phyloP scores from a whole-genome alignment of 2,888 invertebrate species.

The Tromatobia lineatoria region DNA sequence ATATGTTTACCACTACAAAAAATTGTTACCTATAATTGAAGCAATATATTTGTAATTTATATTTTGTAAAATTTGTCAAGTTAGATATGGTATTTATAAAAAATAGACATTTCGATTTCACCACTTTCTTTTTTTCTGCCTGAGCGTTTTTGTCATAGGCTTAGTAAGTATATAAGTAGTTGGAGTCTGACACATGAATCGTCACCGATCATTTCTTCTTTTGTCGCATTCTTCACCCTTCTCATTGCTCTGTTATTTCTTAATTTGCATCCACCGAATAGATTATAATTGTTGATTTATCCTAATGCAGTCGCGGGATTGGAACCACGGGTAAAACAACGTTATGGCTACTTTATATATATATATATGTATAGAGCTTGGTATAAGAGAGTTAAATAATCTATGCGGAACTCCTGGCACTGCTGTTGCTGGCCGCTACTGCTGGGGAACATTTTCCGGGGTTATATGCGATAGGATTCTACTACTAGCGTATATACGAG shows the following conservation, averaged over 20 bases:
- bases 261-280: conserved; percentile 56
- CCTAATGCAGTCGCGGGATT: conserved; percentile 30
- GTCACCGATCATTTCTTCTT: background rate
- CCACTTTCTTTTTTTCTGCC: background rate
- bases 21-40: no score
- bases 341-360: background rate
- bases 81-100: background rate
- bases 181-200: background rate
- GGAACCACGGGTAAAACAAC: background rate
- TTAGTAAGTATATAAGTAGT: no score
- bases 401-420: conserved; percentile 24
- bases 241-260: conserved; percentile 30
- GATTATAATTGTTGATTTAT: conserved; percentile 52
- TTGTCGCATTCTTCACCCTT: background rate
- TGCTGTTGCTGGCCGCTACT: conserved; percentile 3
- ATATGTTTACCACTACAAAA: no score
- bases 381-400: conserved; percentile 35
- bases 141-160: background rate
- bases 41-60: no score
- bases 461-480: conserved; percentile 19
- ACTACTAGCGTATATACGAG: background rate
- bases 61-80: no score
- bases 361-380: background rate
- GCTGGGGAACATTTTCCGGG: conserved; percentile 29
- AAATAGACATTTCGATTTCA: background rate